Percentiles rank a stretch among this genome's conserved stretches.
Evolutionary conservation across 2,797 vertebrate species (phyloP).

Genomic region (Eremophila alpestris): DNA sequence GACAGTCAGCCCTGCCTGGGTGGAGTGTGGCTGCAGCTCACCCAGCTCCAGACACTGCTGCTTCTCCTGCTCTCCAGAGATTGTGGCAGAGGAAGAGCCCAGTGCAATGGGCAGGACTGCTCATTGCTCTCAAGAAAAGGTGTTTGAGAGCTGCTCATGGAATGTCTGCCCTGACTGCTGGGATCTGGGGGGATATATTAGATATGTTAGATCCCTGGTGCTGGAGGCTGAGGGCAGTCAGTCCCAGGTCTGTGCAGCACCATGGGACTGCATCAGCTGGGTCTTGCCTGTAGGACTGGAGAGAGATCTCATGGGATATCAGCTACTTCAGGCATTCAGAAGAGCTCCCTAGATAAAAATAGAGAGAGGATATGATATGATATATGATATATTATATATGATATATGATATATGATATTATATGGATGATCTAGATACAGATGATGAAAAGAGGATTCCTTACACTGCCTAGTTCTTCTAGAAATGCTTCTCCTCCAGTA

Average conservation of each 20-base stretch:
- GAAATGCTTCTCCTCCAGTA: neutral
- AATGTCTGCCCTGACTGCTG: neutral
- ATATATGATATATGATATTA: neutral
- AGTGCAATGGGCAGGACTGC: fast-evolving
- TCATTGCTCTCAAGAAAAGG: neutral
- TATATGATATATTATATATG: neutral
- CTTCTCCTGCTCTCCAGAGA: neutral
- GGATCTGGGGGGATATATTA: neutral
- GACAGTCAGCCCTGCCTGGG: neutral
- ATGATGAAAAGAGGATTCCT: neutral
- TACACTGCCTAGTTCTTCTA: neutral
- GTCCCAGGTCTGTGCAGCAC: neutral
- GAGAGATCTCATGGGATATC: neutral
- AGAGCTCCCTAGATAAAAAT: neutral
- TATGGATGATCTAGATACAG: neutral
- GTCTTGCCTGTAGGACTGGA: neutral
- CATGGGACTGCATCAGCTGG: neutral
- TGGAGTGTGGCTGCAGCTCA: neutral
- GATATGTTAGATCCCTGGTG: neutral
- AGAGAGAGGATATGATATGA: neutral
- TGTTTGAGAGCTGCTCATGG: neutral
- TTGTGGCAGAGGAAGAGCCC: neutral
- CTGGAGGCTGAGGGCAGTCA: neutral
- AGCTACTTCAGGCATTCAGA: neutral
- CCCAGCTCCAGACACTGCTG: neutral